Evolutionary conservation across 23 tunicate species (phyloP).

Genomic region (Corella eumyota): DNA sequence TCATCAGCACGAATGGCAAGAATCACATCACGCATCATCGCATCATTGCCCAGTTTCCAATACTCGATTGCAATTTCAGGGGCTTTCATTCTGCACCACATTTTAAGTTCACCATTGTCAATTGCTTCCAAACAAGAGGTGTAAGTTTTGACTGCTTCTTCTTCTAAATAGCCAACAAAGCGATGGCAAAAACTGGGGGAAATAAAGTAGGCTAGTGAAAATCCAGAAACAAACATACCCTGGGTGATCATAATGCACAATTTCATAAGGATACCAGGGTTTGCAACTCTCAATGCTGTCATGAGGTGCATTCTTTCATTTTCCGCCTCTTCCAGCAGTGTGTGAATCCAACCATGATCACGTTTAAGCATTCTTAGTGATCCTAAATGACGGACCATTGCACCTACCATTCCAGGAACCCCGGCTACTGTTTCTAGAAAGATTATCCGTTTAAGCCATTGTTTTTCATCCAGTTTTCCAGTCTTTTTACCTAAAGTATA

Average conservation of each 20-base stretch:
- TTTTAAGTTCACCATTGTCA: slow-evolving; percentile 70
- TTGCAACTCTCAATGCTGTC: slow-evolving; percentile 86
- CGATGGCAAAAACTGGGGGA: slow-evolving; percentile 89
- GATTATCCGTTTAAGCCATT: slow-evolving; percentile 82
- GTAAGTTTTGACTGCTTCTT: slow-evolving; percentile 85
- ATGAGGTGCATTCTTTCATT: slow-evolving; percentile 89
- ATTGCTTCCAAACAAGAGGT: slow-evolving; percentile 63
- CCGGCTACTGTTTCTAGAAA: slow-evolving; percentile 88
- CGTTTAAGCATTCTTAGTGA: slow-evolving; percentile 60
- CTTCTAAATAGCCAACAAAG: slow-evolving; percentile 85
- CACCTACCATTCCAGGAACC: slow-evolving; percentile 94
- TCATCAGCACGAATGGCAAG: slow-evolving; percentile 86
- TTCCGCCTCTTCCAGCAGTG: slow-evolving; percentile 84
- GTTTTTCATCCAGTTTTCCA: slow-evolving; percentile 73
- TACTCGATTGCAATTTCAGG: slow-evolving; percentile 86
- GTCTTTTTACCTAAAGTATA: slow-evolving; percentile 49
- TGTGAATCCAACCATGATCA: slow-evolving; percentile 94
- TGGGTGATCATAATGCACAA: slow-evolving; percentile 40
- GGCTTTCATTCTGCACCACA: slow-evolving; percentile 92
- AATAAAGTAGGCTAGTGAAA: slow-evolving; percentile 68
- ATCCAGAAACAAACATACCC: slow-evolving; percentile 78
- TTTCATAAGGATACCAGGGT: slow-evolving; percentile 80
- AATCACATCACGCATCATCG: slow-evolving; percentile 90
- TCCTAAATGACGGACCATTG: slow-evolving; percentile 80
- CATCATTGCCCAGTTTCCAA: slow-evolving; percentile 79